Conservation (phyloP, 1,140 invertebrate genomes). For the Trichoplusia ni region DNA sequence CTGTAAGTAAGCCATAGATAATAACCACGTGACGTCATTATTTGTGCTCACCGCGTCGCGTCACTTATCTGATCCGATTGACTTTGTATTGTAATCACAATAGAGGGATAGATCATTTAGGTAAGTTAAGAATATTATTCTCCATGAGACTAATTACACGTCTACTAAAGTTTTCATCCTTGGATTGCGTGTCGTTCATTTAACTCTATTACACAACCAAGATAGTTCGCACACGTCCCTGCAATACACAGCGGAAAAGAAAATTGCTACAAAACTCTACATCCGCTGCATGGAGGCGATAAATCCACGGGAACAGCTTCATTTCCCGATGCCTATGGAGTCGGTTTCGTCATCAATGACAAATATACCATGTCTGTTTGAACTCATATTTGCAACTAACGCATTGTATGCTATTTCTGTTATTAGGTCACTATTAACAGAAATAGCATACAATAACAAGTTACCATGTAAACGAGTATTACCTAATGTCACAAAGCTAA, state of each 20-base stretch:
- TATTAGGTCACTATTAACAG: background rate
- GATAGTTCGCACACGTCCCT: background rate
- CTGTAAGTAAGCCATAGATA: background rate
- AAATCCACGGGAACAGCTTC: too few species aligned
- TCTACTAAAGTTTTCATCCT: too few species aligned
- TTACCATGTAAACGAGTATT: slow-evolving; percentile 10
- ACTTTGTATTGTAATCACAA: too few species aligned
- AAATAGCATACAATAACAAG: slow-evolving; percentile 1
- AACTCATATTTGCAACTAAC: background rate
- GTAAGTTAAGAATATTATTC: too few species aligned
- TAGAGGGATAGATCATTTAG: too few species aligned
- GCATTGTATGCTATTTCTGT: background rate
- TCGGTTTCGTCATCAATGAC: too few species aligned
- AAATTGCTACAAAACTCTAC: too few species aligned
- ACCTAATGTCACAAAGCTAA: slow-evolving; percentile 7
- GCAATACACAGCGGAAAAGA: too few species aligned
- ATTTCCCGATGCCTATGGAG: too few species aligned
- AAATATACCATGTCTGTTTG: background rate
- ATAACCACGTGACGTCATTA: background rate
- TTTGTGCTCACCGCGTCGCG: background rate
- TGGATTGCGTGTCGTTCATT: background rate
- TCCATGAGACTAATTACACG: too few species aligned
- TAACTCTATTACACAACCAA: background rate
- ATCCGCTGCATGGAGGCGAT: too few species aligned
- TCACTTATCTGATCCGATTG: background rate